Conservation (phyloP, 1,140 invertebrate genomes). For the Drosophila sucinea region DNA sequence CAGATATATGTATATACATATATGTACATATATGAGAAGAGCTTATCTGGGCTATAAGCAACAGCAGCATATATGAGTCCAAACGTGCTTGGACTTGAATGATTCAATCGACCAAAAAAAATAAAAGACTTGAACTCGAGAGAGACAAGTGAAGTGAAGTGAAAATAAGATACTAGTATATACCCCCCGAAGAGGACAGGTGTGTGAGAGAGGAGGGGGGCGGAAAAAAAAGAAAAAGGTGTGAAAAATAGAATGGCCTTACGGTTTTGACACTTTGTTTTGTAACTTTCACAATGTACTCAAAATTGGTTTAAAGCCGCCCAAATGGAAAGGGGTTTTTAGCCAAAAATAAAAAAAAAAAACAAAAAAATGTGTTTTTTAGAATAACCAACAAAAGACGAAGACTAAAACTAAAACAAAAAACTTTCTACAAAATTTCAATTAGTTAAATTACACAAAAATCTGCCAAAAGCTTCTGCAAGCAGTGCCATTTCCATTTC, state of each 20-base stretch:
- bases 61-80: not conserved
- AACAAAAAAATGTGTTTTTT: constrained; percentile 27
- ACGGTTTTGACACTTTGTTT: constrained; percentile 36
- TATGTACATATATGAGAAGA: constrained; percentile 5
- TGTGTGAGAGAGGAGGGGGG: not conserved
- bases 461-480: constrained; percentile 35
- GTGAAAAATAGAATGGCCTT: constrained; percentile 54
- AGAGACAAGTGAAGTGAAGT: constrained; percentile 12
- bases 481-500: constrained; percentile 17
- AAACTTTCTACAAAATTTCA: constrained; percentile 55
- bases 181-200: not conserved
- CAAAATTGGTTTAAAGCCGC: constrained; percentile 16
- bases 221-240: constrained; percentile 65
- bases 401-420: too few relatives aligned
- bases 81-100: constrained; percentile 46
- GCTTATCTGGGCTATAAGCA: constrained; percentile 40
- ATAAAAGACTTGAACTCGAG: constrained; percentile 23
- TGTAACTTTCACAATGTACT: constrained; percentile 57
- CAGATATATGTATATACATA: constrained; percentile 1
- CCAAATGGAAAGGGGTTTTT: constrained; percentile 4
- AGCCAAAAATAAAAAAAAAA: constrained; percentile 11
- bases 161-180: not conserved
- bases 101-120: constrained; percentile 35
- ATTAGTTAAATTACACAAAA: constrained; percentile 46
- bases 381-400: constrained; percentile 9